Evolutionary conservation across 2,888 invertebrate genomes (phyloP), one percentile per base, ranked within the genome.

Genomic region (Criorhina ranunculi): DNA sequence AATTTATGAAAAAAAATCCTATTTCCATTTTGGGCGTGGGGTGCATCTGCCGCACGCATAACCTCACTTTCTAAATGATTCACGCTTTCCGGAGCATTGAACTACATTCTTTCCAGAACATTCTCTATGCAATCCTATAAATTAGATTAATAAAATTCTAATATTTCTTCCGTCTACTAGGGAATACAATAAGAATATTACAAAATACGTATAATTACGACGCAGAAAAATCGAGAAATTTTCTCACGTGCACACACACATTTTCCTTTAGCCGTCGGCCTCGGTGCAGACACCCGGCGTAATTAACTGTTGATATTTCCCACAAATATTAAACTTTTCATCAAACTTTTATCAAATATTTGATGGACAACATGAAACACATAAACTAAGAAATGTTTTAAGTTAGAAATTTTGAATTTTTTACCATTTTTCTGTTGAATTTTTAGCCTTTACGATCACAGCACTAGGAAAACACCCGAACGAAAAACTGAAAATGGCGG

Each of bases 401-500:
- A 35, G 42, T 81, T 86, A 86, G 42, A 60, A 81, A 75, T 35
- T 53, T 12, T 44, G 40, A 72, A 86, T 37, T 44, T 49, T 76
- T 86, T 86, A 86, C 86, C 86, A 86, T 86, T 62, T 79, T 80
- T 75, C 12, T 75, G 79, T 79, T 81, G 72, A 80, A 69, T 49
- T 77, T 67, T 72, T 55, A 46, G 66, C 44, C 76, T 81, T 81
- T 70, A 57, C 33, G 59, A 72, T 80, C 77, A 81, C 86, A 81
- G 80, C 59, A 85, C 70, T 46, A 76, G 80, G 70, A 85, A 81
- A 86, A 86, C 81, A 86, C 81, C 86, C 86, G 86, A 86, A 77
- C 60, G 86, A 77, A 80, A 77, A 86, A 81, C 64, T 86, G 81
- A 81, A 86, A 86, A 86, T 86, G 86, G 86, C 86, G 81, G 81